phyloP scores from a whole-genome alignment of 2,113 vertebrate species.

The Rhynchopsitta pachyrhyncha region DNA sequence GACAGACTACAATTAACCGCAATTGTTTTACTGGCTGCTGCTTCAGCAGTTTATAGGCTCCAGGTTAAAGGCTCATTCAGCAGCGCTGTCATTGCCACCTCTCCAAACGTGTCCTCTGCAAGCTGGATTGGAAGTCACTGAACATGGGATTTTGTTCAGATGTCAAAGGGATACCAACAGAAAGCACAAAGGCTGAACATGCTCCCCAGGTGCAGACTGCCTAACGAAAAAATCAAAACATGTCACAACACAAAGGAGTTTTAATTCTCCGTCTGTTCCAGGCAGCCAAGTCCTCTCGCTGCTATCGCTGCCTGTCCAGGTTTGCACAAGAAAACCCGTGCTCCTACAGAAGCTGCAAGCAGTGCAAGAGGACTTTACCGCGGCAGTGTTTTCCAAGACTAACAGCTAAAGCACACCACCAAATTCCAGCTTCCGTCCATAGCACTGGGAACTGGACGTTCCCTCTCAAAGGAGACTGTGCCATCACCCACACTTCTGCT shows the following conservation, averaged over 20 bases:
- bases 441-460: not conserved
- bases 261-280: not conserved
- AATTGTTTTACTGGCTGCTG: not conserved
- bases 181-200: not conserved
- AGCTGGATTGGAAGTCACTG: not conserved
- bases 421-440: not conserved
- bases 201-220: not conserved
- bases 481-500: not conserved
- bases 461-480: not conserved
- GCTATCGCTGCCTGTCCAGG: not conserved
- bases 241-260: not conserved
- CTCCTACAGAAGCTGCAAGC: not conserved
- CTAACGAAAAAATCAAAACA: not conserved
- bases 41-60: not conserved
- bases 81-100: not conserved
- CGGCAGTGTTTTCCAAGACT: rapidly evolving
- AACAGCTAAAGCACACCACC: not conserved
- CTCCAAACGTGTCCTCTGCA: not conserved
- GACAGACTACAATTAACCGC: not conserved
- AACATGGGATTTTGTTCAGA: not conserved
- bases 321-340: not conserved
- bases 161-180: not conserved
- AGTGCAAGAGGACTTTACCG: not conserved
- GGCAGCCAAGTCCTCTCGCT: not conserved
- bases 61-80: not conserved